Evolutionary conservation across 2,888 invertebrate species (phyloP).

Genomic region (Ochlodes sylvanus): DNA sequence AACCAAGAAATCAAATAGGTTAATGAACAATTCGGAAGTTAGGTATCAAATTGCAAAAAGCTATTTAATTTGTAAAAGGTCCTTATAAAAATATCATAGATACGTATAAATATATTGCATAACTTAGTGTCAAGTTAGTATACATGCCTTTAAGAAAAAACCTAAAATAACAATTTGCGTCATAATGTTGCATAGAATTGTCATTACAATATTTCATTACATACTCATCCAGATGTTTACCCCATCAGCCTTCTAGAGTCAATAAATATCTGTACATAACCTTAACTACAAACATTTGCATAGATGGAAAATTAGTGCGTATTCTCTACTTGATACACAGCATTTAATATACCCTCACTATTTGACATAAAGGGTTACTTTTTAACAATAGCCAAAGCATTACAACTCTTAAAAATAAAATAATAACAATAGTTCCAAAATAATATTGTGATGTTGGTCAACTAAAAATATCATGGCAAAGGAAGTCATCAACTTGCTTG

Average conservation of each 20-base stretch:
- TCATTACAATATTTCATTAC: slow-evolving; percentile 41
- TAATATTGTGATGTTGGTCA: slow-evolving; percentile 60
- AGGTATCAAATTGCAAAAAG: slow-evolving; percentile 52
- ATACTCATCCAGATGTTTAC: slow-evolving; percentile 60
- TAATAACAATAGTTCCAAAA: slow-evolving; percentile 52
- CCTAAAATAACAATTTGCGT: slow-evolving; percentile 63
- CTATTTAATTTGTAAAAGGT: slow-evolving; percentile 53
- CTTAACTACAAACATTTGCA: slow-evolving; percentile 57
- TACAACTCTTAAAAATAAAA: slow-evolving; percentile 47
- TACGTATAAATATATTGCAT: slow-evolving; percentile 69
- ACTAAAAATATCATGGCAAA: slow-evolving; percentile 64
- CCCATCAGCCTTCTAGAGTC: slow-evolving; percentile 63
- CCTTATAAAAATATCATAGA: slow-evolving; percentile 71
- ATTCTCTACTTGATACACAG: slow-evolving; percentile 24
- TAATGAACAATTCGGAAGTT: slow-evolving; percentile 49
- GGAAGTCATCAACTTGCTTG: slow-evolving; percentile 50
- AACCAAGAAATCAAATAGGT: slow-evolving; percentile 60
- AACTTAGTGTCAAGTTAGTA: slow-evolving; percentile 67
- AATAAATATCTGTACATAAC: slow-evolving; percentile 80
- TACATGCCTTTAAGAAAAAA: slow-evolving; percentile 64
- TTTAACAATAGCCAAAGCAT: slow-evolving; percentile 35
- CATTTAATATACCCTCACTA: slow-evolving; percentile 13
- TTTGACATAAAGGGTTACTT: background rate
- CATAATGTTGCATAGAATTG: slow-evolving; percentile 44
- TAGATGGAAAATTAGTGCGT: slow-evolving; percentile 48